Percentiles rank a stretch among this genome's conserved stretches.
phyloP scores from a whole-genome alignment of 2,888 invertebrate species.

The Torymus aiolomorphi region DNA sequence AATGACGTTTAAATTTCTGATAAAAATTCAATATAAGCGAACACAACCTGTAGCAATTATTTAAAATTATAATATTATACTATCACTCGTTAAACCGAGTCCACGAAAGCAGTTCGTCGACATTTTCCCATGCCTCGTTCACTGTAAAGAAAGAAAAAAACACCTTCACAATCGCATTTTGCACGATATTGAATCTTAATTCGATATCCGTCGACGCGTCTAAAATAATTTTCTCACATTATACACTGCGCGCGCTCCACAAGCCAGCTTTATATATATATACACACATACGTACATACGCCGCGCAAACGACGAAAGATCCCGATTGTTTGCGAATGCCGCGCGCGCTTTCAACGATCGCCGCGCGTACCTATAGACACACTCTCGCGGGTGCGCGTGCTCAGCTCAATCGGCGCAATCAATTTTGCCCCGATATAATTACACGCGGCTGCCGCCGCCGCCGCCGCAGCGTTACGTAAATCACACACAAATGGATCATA shows the following conservation, averaged over 20 bases:
- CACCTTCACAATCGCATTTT: slow-evolving; percentile 24
- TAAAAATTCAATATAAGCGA: background rate
- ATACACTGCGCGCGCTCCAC: background rate
- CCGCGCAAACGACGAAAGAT: slow-evolving; percentile 33
- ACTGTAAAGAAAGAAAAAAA: background rate
- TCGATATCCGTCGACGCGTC: slow-evolving; percentile 19
- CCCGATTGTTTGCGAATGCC: slow-evolving; percentile 47
- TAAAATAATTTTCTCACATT: slow-evolving; percentile 54
- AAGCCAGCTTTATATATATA: background rate
- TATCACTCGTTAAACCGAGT: background rate
- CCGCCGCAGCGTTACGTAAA: slow-evolving; percentile 28
- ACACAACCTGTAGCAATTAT: slow-evolving; percentile 21
- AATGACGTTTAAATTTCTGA: background rate
- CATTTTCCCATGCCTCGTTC: slow-evolving; percentile 46
- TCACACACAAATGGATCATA: slow-evolving; percentile 31
- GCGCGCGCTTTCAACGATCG: slow-evolving; percentile 29
- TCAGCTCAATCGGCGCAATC: slow-evolving; percentile 17
- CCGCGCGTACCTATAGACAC: background rate
- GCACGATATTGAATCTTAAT: slow-evolving; percentile 42
- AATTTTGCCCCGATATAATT: slow-evolving; percentile 54
- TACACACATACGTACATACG: background rate
- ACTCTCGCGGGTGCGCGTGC: no score
- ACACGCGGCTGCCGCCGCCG: slow-evolving; percentile 9
- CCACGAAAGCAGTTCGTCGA: background rate
- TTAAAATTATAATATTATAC: slow-evolving; percentile 44